Percentiles rank a stretch among this genome's conserved stretches.
phyloP scores from a whole-genome alignment of 2,113 vertebrate species.

The Epinephelus moara region DNA sequence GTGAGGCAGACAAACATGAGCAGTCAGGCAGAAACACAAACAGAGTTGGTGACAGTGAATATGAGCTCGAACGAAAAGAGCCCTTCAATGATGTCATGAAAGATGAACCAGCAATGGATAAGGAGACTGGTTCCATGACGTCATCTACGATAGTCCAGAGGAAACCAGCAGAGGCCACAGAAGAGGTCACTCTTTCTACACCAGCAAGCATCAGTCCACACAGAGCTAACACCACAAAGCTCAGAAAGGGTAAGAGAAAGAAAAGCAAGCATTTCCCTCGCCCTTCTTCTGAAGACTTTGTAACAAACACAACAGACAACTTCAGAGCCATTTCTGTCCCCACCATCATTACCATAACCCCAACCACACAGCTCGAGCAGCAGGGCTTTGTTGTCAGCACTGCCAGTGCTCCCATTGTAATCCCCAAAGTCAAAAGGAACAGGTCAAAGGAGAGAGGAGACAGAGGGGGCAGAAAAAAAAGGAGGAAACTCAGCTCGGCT shows the following conservation, averaged over 20 bases:
- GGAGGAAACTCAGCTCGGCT: constrained; percentile 44
- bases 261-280: constrained; percentile 39
- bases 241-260: constrained; percentile 52
- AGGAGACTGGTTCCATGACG: constrained; percentile 48
- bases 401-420: constrained; percentile 52
- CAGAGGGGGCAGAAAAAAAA: constrained; percentile 57
- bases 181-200: constrained; percentile 5
- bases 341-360: constrained; percentile 21
- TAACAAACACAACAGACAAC: constrained; percentile 33
- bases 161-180: constrained; percentile 21
- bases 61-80: constrained; percentile 69
- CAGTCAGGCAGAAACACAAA: constrained; percentile 49
- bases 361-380: background rate
- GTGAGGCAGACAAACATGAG: constrained; percentile 35
- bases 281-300: constrained; percentile 12
- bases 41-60: constrained; percentile 46
- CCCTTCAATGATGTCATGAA: constrained; percentile 82
- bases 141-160: constrained; percentile 25
- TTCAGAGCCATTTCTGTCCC: constrained; percentile 33
- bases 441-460: constrained; percentile 71
- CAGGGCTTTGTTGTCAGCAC: constrained; percentile 25
- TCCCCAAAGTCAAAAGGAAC: constrained; percentile 60
- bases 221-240: constrained; percentile 31
- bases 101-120: constrained; percentile 71
- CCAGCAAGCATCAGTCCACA: background rate